Evolutionary conservation across 2,797 vertebrate species (phyloP).

Genomic region (Onychomys leucogaster): DNA sequence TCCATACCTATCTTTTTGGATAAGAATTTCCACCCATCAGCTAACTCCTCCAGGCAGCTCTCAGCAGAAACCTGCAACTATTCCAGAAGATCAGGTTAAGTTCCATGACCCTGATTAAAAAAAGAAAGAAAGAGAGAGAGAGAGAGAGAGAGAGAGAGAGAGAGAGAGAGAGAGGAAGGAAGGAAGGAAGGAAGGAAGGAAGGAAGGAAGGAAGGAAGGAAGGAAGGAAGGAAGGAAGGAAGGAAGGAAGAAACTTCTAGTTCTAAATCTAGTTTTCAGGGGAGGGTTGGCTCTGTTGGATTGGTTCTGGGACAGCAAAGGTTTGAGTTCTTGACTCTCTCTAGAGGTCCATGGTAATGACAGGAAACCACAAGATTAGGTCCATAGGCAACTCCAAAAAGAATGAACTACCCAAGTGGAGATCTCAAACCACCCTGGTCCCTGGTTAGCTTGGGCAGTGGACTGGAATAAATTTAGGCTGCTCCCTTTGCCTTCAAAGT

Average conservation of each 20-base stretch:
- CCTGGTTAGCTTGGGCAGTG: background rate
- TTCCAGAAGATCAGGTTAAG: background rate
- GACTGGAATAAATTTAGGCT: background rate
- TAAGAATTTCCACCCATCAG: slow-evolving; percentile 53
- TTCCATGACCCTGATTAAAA: background rate
- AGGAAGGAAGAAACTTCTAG: background rate
- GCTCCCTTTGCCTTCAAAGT: background rate
- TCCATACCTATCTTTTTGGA: slow-evolving; percentile 45
- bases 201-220: no score
- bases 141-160: no score
- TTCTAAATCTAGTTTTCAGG: background rate
- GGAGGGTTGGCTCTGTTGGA: background rate
- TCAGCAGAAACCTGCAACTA: slow-evolving; percentile 7
- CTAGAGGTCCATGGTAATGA: background rate
- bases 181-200: background rate
- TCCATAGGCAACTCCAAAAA: background rate
- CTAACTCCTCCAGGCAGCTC: slow-evolving; percentile 6
- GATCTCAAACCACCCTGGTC: background rate
- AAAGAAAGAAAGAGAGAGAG: background rate
- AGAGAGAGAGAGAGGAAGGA: no score
- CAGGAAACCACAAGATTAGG: background rate
- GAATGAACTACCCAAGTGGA: background rate
- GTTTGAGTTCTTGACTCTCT: slow-evolving; percentile 8
- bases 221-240: no score
- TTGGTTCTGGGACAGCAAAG: background rate